Conservation (phyloP, 2,113 vertebrate species). For the Cynocephalus volans region DNA sequence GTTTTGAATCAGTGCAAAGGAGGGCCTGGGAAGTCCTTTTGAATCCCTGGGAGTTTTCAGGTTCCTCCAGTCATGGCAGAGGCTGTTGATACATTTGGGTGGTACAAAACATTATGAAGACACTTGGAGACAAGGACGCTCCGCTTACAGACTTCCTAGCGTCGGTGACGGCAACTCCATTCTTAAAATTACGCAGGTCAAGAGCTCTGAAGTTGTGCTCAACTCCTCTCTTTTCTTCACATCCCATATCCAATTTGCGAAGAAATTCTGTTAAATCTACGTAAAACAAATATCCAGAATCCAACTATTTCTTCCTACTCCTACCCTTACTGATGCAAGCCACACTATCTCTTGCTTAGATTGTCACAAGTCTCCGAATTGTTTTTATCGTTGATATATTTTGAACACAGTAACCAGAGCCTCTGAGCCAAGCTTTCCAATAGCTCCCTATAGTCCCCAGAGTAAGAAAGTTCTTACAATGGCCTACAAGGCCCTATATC, state of each 20-base stretch:
- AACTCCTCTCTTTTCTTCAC: neutral
- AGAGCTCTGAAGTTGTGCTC: neutral
- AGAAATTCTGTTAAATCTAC: neutral
- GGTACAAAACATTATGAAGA: neutral
- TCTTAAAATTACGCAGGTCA: neutral
- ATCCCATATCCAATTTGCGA: neutral
- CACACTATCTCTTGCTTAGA: neutral
- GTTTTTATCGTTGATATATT: neutral
- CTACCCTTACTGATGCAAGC: neutral
- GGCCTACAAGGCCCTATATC: neutral
- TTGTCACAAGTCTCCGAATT: neutral
- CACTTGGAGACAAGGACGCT: neutral
- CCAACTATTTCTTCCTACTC: neutral
- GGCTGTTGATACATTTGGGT: neutral
- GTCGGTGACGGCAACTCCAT: neutral
- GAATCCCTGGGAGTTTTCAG: neutral
- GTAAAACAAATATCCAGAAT: neutral
- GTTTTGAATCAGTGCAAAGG: neutral
- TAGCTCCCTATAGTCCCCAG: neutral
- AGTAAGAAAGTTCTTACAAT: neutral
- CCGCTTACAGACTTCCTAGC: neutral
- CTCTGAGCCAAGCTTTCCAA: neutral
- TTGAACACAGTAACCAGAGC: neutral
- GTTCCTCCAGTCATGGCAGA: neutral
- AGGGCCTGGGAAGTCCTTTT: neutral